A percentile compares a stretch with the other conserved stretches of the same genome.
phyloP scores from a whole-genome alignment of 2,888 invertebrate genomes.

The Lepidocyrtinus sp. region DNA sequence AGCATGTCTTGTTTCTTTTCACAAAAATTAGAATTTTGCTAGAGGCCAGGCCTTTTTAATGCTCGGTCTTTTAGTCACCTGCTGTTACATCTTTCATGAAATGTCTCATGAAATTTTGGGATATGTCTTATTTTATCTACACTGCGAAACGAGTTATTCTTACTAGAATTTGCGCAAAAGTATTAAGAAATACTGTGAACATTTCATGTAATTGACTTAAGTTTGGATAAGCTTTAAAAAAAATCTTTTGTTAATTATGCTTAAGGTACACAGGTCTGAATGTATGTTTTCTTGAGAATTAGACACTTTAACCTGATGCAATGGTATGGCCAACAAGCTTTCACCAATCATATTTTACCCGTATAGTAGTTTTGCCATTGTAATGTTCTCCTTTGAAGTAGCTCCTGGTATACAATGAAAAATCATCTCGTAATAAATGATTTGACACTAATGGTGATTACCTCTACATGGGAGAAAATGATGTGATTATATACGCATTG shows the following conservation, averaged over 20 bases:
- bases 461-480: conserved; percentile 44
- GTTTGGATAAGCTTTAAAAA: too few species aligned
- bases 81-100: conserved; percentile 8
- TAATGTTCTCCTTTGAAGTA: background rate
- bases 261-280: too few species aligned
- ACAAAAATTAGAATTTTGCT: conserved; percentile 4
- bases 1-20: too few species aligned
- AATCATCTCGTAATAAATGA: conserved; percentile 17
- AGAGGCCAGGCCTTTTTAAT: background rate
- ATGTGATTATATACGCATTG: conserved; percentile 36
- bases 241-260: too few species aligned
- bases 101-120: background rate
- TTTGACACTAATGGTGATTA: conserved; percentile 13
- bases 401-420: background rate
- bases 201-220: too few species aligned
- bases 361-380: too few species aligned
- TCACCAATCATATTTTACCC: conserved; percentile 7
- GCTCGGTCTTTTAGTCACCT: conserved; percentile 9
- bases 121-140: background rate
- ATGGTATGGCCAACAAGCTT: background rate
- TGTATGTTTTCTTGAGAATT: too few species aligned
- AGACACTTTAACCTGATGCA: too few species aligned
- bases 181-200: too few species aligned
- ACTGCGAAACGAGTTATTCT: background rate
- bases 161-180: background rate